Evolutionary conservation across 2,113 vertebrate species (phyloP), one percentile per base, ranked within the genome.

Genomic region (Halichoerus grypus): DNA sequence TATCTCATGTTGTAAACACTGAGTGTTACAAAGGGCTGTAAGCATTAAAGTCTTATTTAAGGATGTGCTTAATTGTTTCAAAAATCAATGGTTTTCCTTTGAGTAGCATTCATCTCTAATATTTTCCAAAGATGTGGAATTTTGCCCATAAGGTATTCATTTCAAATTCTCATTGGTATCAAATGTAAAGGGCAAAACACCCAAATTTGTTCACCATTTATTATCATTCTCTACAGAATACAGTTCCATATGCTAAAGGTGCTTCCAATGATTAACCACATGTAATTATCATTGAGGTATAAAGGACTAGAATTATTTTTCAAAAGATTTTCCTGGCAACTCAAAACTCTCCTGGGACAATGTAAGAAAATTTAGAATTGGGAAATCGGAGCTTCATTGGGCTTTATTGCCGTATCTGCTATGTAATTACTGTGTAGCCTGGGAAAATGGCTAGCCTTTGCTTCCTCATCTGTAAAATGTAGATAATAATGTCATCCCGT

Each of bases 291-390:
- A 49, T 69, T 67, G 82, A 83, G 59, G 28, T 55, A 63, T 69
- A 88, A 95, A 88, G 5, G 76, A 96, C 22, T 69, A 69, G 15
- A 90, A 51, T 85, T 90, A 91, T 49, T 67, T 79, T 87, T 77
- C 22, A 71, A 93, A 83, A 67, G 10, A 28, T 71, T 82, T 93
- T 95, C 28, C 51, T 79, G 46, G 26, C 28, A 96, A 93, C 65
- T 91, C 18, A 91, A 93, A 95, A 94, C 13, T 86, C 93, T 94
- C 39, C 72, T 89, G 26, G 46, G 24, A 80, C 10, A 97, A 95
- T 55, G 55, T 1, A 96, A 16, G 53, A 95, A 93, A 91, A 93
- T 71, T 26, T 24, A 84, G 16, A 96, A 91, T 65, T 63, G 7
- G 12, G 81, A 95, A 94, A 95, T 65, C 21, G 83, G 26, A 61